These are phyloP conservation scores for Suncus etruscus DNA, from an alignment of 2,113 vertebrate genomes.

Conservation along the genomic window DNA sequence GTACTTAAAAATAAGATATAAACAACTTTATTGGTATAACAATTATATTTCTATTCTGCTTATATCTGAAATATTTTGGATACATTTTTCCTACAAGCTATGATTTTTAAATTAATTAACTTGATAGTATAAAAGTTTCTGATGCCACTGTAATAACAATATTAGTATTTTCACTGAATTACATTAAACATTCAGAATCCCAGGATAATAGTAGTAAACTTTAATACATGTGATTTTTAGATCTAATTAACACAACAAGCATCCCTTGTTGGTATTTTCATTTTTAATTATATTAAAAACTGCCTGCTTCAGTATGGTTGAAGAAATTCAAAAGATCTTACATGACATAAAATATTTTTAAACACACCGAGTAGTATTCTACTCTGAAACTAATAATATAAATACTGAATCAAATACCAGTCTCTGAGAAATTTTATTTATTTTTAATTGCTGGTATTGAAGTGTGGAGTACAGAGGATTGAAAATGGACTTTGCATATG, in stretches of 20 bases:
- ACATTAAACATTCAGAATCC: background rate
- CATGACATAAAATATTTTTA: background rate
- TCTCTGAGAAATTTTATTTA: background rate
- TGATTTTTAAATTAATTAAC: conserved; percentile 10
- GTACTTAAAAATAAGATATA: background rate
- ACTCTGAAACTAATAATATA: background rate
- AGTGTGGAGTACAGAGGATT: too few species aligned
- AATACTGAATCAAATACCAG: background rate
- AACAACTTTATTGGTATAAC: background rate
- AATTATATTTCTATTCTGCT: background rate
- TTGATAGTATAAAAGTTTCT: conserved; percentile 6
- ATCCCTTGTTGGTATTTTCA: background rate
- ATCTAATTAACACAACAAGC: conserved; percentile 38
- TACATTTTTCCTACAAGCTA: background rate
- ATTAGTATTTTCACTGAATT: conserved; percentile 1
- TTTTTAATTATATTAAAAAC: conserved; percentile 47
- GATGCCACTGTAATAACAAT: background rate
- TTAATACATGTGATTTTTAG: background rate
- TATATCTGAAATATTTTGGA: background rate
- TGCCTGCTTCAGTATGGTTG: background rate
- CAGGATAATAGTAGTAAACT: background rate
- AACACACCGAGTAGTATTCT: background rate
- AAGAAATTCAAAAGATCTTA: conserved; percentile 10
- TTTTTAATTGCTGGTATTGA: too few species aligned
- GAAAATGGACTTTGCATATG: too few species aligned